Evolutionary conservation across 2,888 invertebrate species (phyloP), one percentile per base, ranked within the genome.

Genomic region (Diarsia dahlii): DNA sequence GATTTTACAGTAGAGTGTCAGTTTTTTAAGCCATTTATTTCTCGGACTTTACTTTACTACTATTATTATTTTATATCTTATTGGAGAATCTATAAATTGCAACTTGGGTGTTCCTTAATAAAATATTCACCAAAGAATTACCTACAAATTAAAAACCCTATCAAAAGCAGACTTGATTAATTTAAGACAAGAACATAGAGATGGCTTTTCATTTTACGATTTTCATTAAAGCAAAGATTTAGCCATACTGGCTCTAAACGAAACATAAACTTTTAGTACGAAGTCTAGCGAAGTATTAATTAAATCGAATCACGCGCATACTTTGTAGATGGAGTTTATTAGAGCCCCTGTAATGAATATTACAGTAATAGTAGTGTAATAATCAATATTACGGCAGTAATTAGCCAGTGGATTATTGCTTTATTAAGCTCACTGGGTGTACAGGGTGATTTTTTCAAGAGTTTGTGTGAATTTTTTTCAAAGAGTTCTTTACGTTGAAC

Each of bases 381-480:
- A 89, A 88, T 92, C 88, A 89, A 89, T 91, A 92, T 91, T 89
- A 90, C 88, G 71, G 81, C 71, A 82, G 84, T 91, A 90, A 91
- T 91, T 89, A 76, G 77, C 84, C 87, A 78, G 85, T 63, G 78
- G 88, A 90, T 90, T 91, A 93, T 92, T 88, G 89, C 92, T 91
- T 91, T 92, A 93, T 92, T 90, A 89, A 90, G 84, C 67, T 83
- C 50, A 56, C 23, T 79, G 23, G 8, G 9, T 45, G 18, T 62
- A 76, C 72, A 80, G 80, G 72, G 0, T 80, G 76, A 3, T 3
- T 23, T 70, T 46, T 52, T 15, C 6, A 23, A 10, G 13, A n/a
- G n/a, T n/a, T n/a, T n/a, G n/a, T n/a, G n/a, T n/a, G n/a, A n/a
- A n/a, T n/a, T n/a, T n/a, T n/a, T n/a, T n/a, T n/a, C n/a, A n/a